phyloP scores from a whole-genome alignment of 2,113 vertebrate genomes.

The Scytalopus superciliaris region DNA sequence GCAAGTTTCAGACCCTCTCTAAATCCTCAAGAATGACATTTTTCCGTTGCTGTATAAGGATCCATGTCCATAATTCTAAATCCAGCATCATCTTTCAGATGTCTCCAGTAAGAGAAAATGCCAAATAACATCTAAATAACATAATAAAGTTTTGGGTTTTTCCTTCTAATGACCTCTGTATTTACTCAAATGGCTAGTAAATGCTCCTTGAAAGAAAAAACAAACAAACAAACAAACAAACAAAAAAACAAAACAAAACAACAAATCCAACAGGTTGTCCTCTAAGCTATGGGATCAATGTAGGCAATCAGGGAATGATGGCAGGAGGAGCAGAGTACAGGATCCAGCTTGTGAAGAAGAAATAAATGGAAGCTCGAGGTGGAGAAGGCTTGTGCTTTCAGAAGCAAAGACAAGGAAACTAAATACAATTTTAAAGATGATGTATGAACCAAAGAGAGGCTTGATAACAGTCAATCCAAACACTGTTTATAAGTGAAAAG shows the following conservation, averaged over 20 bases:
- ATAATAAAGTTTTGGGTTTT: background rate
- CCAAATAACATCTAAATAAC: background rate
- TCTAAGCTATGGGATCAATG: background rate
- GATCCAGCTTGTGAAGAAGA: background rate
- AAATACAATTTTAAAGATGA: background rate
- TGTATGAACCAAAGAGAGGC: background rate
- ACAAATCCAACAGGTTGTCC: background rate
- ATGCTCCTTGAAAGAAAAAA: background rate
- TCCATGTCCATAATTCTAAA: background rate
- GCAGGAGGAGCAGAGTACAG: background rate
- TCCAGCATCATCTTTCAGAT: background rate
- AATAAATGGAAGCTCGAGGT: background rate
- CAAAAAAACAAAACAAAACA: no score
- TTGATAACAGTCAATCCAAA: background rate
- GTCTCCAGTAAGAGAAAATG: background rate
- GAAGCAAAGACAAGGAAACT: background rate
- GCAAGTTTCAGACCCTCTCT: background rate
- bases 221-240: no score
- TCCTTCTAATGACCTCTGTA: background rate
- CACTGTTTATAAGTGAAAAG: background rate
- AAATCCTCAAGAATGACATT: fast-evolving
- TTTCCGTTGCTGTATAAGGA: background rate
- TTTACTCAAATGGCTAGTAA: background rate
- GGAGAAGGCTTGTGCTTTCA: background rate
- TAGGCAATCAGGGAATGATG: background rate